Evolutionary conservation across 2,888 invertebrate species (phyloP), one percentile per base, ranked within the genome.

Genomic region (Hydriomena furcata): DNA sequence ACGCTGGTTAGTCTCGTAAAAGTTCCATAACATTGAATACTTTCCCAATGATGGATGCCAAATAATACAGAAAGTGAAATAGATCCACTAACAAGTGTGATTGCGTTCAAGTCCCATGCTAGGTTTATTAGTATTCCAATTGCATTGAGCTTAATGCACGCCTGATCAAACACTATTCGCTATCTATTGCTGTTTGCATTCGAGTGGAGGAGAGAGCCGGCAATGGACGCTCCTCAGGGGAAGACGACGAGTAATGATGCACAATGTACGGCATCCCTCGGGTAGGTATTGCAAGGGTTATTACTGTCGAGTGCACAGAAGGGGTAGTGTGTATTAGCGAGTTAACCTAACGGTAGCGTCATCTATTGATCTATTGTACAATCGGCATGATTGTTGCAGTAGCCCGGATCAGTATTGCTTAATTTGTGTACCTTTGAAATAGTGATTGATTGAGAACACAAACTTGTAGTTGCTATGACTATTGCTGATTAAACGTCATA

Each of bases 231-330:
- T 28, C 45, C 31, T 27, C 44, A 7, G 13, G 37, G 36, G 36
- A 21, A 36, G 30, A 23, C 30, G 37, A 36, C 44, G 30, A 44
- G 30, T 37, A 31, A 31, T 31, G 30, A 45, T 37, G 36, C 36
- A 23, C 28, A 37, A 35, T 45, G 45, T 37, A 13, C n/a, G 11
- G 7, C 10, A 25, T 7, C 34, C 43, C 34, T 1, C 27, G 35
- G 35, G 27, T 3, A n/a, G 27, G 12, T 34, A 34, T 35, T 36
- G 35, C 35, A 44, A 35, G 44, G 44, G 44, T 44, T 44, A 44
- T 44, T 44, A 44, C 20, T 44, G 28, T 35, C 27, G 43, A n/a
- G 25, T 2, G 1, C 21, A 21, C 0, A 20, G 27, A 6, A 1
- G 6, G 17, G 21, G 12, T 6, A 23, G 13, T 13, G 30, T 7